These are phyloP conservation scores for Protobothrops mucrosquamatus DNA, from an alignment of 2,113 vertebrate genomes.

Conservation along the genomic window DNA sequence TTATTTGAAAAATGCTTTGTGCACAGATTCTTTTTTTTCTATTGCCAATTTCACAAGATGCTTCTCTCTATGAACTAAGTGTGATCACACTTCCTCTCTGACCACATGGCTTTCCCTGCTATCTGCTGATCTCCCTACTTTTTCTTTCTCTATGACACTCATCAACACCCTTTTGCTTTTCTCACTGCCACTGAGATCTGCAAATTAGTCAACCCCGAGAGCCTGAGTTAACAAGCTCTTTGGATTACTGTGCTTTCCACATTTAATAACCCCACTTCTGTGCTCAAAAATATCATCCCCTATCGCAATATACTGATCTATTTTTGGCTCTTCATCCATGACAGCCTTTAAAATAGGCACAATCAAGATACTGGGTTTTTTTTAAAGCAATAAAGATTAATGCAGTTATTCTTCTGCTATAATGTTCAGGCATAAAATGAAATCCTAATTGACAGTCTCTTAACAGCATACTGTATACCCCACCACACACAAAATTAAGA, in stretches of 20 bases:
- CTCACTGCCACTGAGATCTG: background rate
- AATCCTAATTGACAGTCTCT: background rate
- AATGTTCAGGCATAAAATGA: background rate
- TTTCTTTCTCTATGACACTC: background rate
- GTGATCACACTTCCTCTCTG: conserved; percentile 31
- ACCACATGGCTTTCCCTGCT: conserved; percentile 16
- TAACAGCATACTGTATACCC: background rate
- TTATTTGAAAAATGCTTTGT: background rate
- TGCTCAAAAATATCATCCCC: background rate
- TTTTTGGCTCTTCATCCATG: background rate
- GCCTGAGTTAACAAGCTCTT: background rate
- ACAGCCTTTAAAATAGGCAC: background rate
- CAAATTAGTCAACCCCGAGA: background rate
- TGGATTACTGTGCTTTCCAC: background rate
- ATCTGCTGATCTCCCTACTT: conserved; percentile 4
- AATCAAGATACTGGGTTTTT: background rate
- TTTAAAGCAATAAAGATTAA: background rate
- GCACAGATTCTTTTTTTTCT: background rate
- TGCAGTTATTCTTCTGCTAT: background rate
- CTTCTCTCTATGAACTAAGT: background rate
- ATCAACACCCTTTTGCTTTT: conserved; percentile 5
- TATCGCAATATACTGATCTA: background rate
- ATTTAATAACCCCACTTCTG: background rate
- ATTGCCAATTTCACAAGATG: background rate
- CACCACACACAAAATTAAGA: background rate